Conservation (phyloP, 2,113 vertebrate species). For the Ifrita kowaldi region DNA sequence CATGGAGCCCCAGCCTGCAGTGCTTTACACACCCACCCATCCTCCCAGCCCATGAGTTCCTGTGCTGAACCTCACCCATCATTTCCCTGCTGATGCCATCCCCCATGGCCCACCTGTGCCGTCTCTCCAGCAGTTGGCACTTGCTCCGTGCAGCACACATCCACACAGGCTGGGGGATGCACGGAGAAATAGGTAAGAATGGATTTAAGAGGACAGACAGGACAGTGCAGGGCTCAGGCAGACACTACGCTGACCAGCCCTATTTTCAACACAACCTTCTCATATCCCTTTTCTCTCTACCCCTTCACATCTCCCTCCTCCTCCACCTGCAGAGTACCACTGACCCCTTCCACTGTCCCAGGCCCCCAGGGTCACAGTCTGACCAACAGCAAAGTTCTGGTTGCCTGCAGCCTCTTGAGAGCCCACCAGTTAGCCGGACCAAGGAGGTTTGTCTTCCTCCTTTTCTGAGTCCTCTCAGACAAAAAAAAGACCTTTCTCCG, state of each 20-base stretch:
- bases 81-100: background rate
- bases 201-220: background rate
- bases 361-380: background rate
- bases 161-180: background rate
- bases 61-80: background rate
- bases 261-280: background rate
- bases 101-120: background rate
- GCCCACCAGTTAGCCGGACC: background rate
- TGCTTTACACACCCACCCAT: background rate
- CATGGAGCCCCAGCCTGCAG: background rate
- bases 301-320: background rate
- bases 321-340: background rate
- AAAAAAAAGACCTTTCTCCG: background rate
- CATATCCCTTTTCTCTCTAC: background rate
- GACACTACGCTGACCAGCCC: too few species aligned
- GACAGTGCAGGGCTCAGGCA: background rate
- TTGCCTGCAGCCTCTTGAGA: background rate
- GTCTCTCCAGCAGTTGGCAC: background rate
- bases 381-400: background rate
- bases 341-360: background rate
- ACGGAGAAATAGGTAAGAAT: fast-evolving
- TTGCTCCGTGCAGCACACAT: background rate
- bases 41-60: fast-evolving
- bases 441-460: background rate
- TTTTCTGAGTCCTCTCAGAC: background rate